Evolutionary conservation across 2,797 vertebrate genomes (phyloP), one percentile per base, ranked within the genome.

Genomic region (Takifugu ocellatus): DNA sequence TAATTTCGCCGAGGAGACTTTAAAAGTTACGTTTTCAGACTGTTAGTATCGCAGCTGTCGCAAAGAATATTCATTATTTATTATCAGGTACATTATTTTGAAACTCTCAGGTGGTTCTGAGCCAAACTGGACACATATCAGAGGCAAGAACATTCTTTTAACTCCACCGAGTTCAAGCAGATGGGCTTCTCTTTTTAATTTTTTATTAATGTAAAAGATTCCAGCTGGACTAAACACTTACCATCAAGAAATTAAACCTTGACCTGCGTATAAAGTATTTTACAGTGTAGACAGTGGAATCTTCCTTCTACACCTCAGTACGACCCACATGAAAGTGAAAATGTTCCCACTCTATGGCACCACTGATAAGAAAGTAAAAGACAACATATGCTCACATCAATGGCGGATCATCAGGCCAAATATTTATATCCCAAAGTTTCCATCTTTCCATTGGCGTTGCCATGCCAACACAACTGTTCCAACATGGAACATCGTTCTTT

Each of bases 321-420:
- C 61, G 68, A 84, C 73, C 59, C 56, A 79, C 77, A 82, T 76
- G 48, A 72, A 78, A 72, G 51, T 49, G 52, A 70, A 79, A 65
- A 63, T 52, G 58, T 50, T 54, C 53, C 58, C 26, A 67, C 64
- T 84, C 68, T 63, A 66, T 33, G 75, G 68, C 72, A 49, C 70
- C 74, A 51, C 51, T 78, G 47, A 29, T 71, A 73, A 75, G 36
- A 63, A 66, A 79, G 77, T 81, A 75, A 76, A 75, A 68, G 66
- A 68, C 61, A 83, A 69, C 77, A 79, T 82, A 78, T 86, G 78
- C 75, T 85, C 78, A 66, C 70, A 83, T 84, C 74, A 84, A 81
- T 85, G 82, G 72, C 70, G 82, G 78, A 75, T 74, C 70, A 78
- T 33, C 31, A 33, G 31, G 31, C 10, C 31, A 33, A 33, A 33